Evolutionary conservation across 2,888 invertebrate genomes (phyloP).

Genomic region (Hipparchia sbordonii): DNA sequence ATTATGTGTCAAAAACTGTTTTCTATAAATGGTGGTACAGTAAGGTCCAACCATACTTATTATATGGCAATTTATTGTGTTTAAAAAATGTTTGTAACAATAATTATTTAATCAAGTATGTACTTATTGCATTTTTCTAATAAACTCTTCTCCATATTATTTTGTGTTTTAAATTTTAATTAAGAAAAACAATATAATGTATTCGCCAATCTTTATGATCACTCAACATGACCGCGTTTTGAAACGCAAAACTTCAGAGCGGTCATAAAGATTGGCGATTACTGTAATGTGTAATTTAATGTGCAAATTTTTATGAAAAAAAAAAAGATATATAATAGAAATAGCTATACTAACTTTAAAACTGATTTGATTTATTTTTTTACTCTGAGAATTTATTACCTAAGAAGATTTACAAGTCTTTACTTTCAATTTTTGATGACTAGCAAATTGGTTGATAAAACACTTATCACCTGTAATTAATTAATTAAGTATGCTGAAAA

Average conservation of each 20-base stretch:
- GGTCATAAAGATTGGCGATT: too few species aligned
- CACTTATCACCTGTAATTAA: slow-evolving; percentile 13
- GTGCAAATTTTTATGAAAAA: too few species aligned
- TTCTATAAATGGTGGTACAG: slow-evolving; percentile 38
- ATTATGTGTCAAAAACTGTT: neutral
- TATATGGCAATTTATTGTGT: slow-evolving; percentile 38
- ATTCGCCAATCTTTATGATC: too few species aligned
- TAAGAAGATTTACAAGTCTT: too few species aligned
- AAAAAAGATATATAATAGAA: too few species aligned
- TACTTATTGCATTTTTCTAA: slow-evolving; percentile 62
- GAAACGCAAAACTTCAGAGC: neutral
- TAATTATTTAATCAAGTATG: slow-evolving; percentile 64
- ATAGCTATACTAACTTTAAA: too few species aligned
- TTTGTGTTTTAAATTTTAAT: neutral
- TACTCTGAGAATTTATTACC: too few species aligned
- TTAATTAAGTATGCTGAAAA: slow-evolving; percentile 16
- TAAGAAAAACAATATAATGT: neutral
- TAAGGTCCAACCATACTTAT: slow-evolving; percentile 27
- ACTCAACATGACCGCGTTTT: neutral
- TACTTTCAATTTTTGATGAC: too few species aligned
- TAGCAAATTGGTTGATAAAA: neutral
- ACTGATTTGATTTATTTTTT: too few species aligned
- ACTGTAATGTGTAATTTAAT: too few species aligned
- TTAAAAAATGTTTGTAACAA: slow-evolving; percentile 49
- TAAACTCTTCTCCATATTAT: slow-evolving; percentile 54